These are phyloP conservation scores for Drosophila histrio DNA, from an alignment of 2,888 invertebrate species.

Conservation along the genomic window DNA sequence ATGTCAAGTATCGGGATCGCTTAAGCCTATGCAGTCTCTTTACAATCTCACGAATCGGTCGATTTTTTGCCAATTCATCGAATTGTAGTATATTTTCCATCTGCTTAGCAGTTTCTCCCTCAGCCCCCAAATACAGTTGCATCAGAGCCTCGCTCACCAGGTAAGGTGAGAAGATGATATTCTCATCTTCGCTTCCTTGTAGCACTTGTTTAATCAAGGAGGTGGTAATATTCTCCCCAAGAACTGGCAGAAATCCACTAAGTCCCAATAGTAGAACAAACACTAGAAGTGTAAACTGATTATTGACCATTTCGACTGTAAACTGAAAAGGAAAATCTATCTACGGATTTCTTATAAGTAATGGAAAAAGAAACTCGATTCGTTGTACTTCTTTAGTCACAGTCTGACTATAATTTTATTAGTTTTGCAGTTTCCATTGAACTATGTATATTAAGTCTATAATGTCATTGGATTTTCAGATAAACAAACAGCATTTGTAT, in stretches of 20 bases:
- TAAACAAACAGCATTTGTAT: neutral
- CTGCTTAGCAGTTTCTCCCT: neutral
- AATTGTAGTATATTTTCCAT: neutral
- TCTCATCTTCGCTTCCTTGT: neutral
- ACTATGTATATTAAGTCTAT: neutral
- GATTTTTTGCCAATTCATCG: neutral
- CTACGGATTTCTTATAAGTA: neutral
- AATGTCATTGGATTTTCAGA: neutral
- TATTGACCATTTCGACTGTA: neutral
- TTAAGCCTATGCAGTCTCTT: neutral
- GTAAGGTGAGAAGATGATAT: slow-evolving; percentile 1
- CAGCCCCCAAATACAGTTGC: slow-evolving; percentile 10
- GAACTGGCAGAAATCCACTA: neutral
- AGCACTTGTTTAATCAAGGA: slow-evolving; percentile 1
- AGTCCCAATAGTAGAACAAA: neutral
- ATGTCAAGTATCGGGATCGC: neutral
- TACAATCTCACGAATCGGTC: neutral
- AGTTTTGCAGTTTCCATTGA: neutral
- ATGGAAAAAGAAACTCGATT: neutral
- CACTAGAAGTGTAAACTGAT: neutral
- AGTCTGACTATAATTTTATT: neutral
- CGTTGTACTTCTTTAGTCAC: neutral
- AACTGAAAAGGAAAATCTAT: neutral
- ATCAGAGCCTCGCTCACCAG: neutral
- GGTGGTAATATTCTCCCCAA: neutral